phyloP scores from a whole-genome alignment of 2,888 invertebrate genomes.

The Sicus ferrugineus region DNA sequence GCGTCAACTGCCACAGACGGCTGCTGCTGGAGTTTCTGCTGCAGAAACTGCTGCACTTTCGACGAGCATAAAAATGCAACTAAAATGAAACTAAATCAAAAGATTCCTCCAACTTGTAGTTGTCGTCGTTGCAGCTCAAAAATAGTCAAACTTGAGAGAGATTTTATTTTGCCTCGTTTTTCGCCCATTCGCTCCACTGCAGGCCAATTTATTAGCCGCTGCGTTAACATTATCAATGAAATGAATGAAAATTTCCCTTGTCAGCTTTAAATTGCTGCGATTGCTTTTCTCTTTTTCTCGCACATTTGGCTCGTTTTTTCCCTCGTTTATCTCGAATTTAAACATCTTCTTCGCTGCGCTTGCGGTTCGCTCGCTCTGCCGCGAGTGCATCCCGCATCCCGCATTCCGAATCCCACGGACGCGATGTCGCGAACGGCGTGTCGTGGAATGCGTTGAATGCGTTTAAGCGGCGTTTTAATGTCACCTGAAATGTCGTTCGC shows the following conservation, averaged over 20 bases:
- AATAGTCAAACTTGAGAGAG: too few relatives aligned
- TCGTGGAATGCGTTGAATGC: conserved; percentile 27
- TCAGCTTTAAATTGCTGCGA: conserved; percentile 22
- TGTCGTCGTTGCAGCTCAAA: too few relatives aligned
- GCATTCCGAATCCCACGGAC: not conserved
- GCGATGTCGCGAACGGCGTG: too few relatives aligned
- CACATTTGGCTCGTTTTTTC: conserved; percentile 4
- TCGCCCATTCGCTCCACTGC: conserved; percentile 1
- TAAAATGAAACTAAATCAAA: conserved; percentile 48
- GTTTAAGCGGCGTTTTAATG: conserved; percentile 29
- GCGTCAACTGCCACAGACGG: not conserved
- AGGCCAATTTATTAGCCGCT: not conserved
- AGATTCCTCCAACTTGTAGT: conserved; percentile 43
- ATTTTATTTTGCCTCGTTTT: too few relatives aligned
- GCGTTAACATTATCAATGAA: conserved; percentile 22
- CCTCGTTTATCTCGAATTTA: not conserved
- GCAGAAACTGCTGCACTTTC: not conserved
- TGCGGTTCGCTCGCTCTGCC: not conserved
- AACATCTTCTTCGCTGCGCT: conserved; percentile 8
- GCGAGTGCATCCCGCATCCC: not conserved
- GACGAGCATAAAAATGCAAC: not conserved
- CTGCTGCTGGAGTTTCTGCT: too few relatives aligned
- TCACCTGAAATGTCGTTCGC: conserved; percentile 30
- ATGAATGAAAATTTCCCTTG: conserved; percentile 29
- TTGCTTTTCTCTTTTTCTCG: conserved; percentile 23